phyloP scores from a whole-genome alignment of 2,797 vertebrate genomes.

The Scarus forsteni region DNA sequence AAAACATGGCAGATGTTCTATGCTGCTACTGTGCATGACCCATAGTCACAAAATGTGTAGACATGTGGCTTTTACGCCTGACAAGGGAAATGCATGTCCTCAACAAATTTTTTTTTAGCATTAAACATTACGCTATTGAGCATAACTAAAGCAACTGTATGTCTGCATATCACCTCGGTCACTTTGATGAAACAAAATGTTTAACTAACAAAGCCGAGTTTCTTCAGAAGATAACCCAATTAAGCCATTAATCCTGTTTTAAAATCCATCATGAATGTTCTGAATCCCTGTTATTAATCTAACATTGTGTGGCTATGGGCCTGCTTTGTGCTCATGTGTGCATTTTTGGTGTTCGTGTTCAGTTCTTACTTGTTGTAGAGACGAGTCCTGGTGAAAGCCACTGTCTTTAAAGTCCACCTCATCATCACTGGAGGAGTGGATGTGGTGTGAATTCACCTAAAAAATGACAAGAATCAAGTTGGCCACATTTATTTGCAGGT shows the following conservation, averaged over 20 bases:
- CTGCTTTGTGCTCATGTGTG: constrained; percentile 8
- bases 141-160: too few species aligned
- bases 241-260: background rate
- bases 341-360: constrained; percentile 6
- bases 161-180: background rate
- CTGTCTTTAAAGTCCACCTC: constrained; percentile 99
- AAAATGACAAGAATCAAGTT: background rate
- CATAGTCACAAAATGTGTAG: constrained; percentile 29
- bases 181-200: background rate
- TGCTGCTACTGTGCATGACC: constrained; percentile 16
- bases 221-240: background rate
- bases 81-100: background rate
- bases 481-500: background rate
- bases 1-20: constrained; percentile 12
- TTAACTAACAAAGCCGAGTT: background rate
- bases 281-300: background rate
- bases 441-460: constrained; percentile 96
- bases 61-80: background rate
- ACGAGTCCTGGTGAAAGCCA: constrained; percentile 97
- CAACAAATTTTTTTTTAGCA: background rate
- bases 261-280: background rate
- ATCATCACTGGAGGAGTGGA: constrained; percentile 98
- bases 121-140: too few species aligned
- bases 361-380: constrained; percentile 95
- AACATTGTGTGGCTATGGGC: constrained; percentile 28